Evolutionary conservation across 1,140 invertebrate genomes (phyloP), one percentile per base, ranked within the genome.

Genomic region (Varroa destructor): DNA sequence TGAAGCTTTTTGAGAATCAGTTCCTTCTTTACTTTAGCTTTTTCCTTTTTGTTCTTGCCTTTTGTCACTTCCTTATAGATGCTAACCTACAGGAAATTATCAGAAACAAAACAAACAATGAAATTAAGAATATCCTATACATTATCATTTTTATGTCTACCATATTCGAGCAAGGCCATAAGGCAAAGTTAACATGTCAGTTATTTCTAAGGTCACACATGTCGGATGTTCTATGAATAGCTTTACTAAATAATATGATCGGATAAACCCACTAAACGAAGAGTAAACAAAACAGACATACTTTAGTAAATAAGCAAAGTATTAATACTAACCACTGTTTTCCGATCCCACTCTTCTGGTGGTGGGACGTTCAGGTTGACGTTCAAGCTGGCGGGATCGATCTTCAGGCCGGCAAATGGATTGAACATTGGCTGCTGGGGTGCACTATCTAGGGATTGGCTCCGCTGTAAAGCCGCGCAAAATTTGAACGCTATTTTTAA

Each of bases 11-110:
- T 67, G 14, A 67, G 61, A 37, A 67, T 1, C 14, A 67, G 37
- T n/a, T 40, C 37, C 61, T 37, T 67, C 61, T 40, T n/a, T 5
- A 40, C 8, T 40, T 40, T 67, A 8, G 61, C 12, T 37, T 67
- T 67, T 37, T 67, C 61, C 37, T 67, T 67, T 46, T 67, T 67
- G 37, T 67, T 67, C 36, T 67, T 67, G 14, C 61, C 61, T 67
- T 37, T n/a, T 3, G 61, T 67, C 10, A 67, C 46, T 46, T 67
- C 37, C 36, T 67, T 67, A 67, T 67, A 37, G 36, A 67, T 67
- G 61, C 61, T 40, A 2, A 67, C 61, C 61, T 67, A 40, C 12
- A 67, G 36, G 61, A 43, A 14, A 14, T 1, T 2, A 14, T 67
- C 37, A 40, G 40, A 58, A 3, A 36, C 6, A 58, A 5, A 6